Percentiles rank a stretch among this genome's conserved stretches.
phyloP scores from a whole-genome alignment of 1,140 invertebrate species.

The Trichonephila clavata region DNA sequence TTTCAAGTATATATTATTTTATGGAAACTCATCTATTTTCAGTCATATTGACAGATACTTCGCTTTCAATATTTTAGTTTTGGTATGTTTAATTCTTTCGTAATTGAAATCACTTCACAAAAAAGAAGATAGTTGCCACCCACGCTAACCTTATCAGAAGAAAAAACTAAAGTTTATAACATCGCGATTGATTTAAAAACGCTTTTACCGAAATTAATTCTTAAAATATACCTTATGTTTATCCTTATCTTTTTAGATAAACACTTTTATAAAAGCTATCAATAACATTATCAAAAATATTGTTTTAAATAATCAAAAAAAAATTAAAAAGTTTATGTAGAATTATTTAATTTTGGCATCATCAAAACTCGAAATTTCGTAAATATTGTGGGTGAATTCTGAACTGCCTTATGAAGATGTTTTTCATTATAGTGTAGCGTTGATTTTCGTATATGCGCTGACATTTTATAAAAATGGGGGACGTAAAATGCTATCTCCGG shows the following conservation, averaged over 20 bases:
- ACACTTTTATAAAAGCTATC: too few relatives aligned
- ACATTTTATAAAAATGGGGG: conserved; percentile 43
- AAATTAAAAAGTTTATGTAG: background rate
- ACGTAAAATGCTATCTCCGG: conserved; percentile 66
- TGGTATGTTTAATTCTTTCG: conserved; percentile 29
- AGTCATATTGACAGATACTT: background rate
- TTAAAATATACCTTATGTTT: too few relatives aligned
- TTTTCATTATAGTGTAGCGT: too few relatives aligned
- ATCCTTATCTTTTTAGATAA: too few relatives aligned
- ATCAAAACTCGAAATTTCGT: background rate
- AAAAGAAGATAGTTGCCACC: background rate
- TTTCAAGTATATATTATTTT: background rate
- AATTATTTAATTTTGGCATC: background rate
- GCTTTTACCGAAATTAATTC: too few relatives aligned
- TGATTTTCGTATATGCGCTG: background rate
- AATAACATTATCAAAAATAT: too few relatives aligned
- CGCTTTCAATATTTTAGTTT: conserved; percentile 19
- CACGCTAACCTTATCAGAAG: background rate
- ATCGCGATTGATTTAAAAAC: too few relatives aligned
- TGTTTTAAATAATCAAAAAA: too few relatives aligned
- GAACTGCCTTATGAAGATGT: too few relatives aligned
- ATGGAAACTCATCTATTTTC: background rate
- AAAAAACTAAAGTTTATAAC: too few relatives aligned
- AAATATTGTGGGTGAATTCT: background rate
- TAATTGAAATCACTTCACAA: conserved; percentile 32